Evolutionary conservation across 2,113 vertebrate genomes (phyloP).

Genomic region (Nicator chloris): DNA sequence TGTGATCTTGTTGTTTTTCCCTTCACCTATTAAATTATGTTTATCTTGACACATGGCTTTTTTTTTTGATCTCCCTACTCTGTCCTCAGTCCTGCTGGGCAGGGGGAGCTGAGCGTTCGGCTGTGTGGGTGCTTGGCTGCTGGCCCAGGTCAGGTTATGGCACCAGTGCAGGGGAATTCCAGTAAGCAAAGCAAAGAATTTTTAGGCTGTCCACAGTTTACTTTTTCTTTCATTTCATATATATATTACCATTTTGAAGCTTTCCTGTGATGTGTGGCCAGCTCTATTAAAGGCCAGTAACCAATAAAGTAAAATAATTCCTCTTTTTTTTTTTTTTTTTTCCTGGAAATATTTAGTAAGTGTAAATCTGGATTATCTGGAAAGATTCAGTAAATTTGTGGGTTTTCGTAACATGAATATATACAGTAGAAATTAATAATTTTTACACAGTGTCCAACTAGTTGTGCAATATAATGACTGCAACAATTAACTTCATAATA

Average conservation of each 20-base stretch:
- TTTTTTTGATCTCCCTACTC: neutral
- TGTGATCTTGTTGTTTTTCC: neutral
- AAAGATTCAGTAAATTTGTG: neutral
- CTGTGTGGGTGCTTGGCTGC: neutral
- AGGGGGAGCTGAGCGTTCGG: accelerated
- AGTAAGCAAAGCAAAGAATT: neutral
- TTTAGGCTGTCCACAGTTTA: neutral
- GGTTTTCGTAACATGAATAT: neutral
- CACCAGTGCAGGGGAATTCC: neutral
- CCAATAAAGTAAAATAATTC: neutral
- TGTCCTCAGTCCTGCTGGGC: neutral
- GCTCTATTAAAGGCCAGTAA: neutral
- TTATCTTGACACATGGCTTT: neutral
- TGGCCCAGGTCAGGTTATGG: neutral
- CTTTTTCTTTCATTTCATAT: neutral
- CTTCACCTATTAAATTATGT: neutral
- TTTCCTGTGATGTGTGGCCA: neutral
- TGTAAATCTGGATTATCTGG: neutral
- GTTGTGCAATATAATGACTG: neutral
- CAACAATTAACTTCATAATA: neutral
- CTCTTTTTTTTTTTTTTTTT: neutral
- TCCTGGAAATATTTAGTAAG: neutral
- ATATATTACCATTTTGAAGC: neutral
- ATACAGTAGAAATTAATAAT: neutral
- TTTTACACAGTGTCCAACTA: neutral